Base-by-base conservation (phyloP, 2,797 vertebrate genomes). In the Microctenopoma lineatum region DNA sequence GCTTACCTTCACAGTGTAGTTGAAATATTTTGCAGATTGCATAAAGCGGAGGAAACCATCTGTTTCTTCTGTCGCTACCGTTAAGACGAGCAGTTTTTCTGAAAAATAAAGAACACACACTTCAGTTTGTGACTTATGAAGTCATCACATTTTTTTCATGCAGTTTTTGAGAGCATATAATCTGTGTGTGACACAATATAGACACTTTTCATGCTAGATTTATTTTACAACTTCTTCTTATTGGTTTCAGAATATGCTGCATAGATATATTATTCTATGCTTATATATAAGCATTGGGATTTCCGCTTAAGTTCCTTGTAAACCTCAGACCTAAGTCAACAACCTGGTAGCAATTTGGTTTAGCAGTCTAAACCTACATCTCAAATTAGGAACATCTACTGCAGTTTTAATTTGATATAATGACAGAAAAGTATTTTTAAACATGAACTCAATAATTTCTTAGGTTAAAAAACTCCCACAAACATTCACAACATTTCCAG, bases 31-130 rank as follows among this genome's bases (percentile, higher is more conserved):
- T 83, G 96, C 96, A 66, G 97, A 96, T 87, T 92, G 93, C 95
- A 97, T 96, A 86, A 99, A 99, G 79, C 98, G 95, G 52, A 86
- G 93, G 86, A 96, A 99, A 78, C 98, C 98, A 77, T 99, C 98
- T 0, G 94, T 97, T 92, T 97, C 95, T 84, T 94, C 92, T 9
- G 97, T 99, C 73, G 97, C 97, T 59, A 98, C 95, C 58, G 97
- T 99, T 53, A 99, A 87, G 79, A 99, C 92, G 18, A 98, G 93
- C 67, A 99, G 90, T 71, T 98, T 98, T 70, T 96, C 97, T 99
- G 87, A 47, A 90, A 87, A 62, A 61, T 5, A 69, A 66, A 60
- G 56, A 9, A 41, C 52, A 73, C 15, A 71, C 36, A 59, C 11
- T 21, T 66, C 26, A 70, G 13, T 44, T 36, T 15, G 5, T 26